Base-by-base conservation (phyloP, 2,888 invertebrate species). In the Fragum fragum region DNA sequence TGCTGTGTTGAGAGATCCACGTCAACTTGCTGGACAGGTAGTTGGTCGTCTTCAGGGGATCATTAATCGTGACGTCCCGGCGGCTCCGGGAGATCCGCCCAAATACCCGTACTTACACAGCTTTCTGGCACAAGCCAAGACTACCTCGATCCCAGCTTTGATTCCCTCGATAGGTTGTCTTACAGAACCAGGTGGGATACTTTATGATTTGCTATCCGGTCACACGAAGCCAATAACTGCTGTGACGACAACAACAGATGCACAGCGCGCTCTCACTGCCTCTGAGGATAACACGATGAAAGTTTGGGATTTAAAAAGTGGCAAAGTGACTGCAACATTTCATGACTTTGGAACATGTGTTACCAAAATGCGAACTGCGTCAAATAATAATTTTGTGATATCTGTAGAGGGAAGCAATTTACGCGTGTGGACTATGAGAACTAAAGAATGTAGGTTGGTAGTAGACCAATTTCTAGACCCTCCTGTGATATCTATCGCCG, bases 11-110 rank as follows among this genome's bases (percentile, higher is more conserved):
- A 97, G 97, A 89, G 98, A 98, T 93, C 97, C 97, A 42, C 95
- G 96, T 90, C 98, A 98, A 94, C 96, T 98, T 90, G 97, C 97
- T 90, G 96, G 97, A 2, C 96, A 97, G 84, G 95, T 97, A 83
- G 96, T 95, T 61, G 95, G 95, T 7, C 92, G 95, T 57, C 90
- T 95, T 21, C 90, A 93, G 36, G 89, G 91, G 26, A 91, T 94
- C 68, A 91, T 95, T 68, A 88, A 91, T 36, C 83, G 88, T 59
- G 93, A 93, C 69, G 75, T 90, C 3, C 93, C 93, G 7, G 87
- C 88, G 16, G 85, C 93, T 0, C 90, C 92, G 1, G 90, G 89
- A 0, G 94, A 94, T 78, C 93, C 93, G 1, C 90, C 89, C 26
- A 91, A 87, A 74, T 94, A 91, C 75, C 93, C 93, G 0, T 88